Conservation (phyloP, 2,888 invertebrate genomes). For the Ichneumon xanthorius region DNA sequence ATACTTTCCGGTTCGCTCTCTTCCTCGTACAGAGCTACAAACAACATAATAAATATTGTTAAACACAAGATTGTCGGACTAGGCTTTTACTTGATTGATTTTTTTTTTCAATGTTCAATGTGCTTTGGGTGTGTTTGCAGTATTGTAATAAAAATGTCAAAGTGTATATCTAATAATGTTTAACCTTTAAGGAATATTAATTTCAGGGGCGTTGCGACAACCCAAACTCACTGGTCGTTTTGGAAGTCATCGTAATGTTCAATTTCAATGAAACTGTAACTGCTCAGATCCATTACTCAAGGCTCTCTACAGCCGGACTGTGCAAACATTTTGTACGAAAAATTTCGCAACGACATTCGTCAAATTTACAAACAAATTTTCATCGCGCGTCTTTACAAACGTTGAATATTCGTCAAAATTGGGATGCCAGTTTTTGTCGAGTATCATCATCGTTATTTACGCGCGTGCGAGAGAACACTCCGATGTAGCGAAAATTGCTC, state of each 20-base stretch:
- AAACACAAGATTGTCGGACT: background rate
- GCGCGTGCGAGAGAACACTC: slow-evolving; percentile 22
- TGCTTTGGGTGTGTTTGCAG: slow-evolving; percentile 19
- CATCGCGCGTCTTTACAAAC: slow-evolving; percentile 57
- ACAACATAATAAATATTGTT: slow-evolving; percentile 47
- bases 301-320: slow-evolving; percentile 61
- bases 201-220: background rate
- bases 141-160: background rate
- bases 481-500: slow-evolving; percentile 38
- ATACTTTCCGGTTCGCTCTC: slow-evolving; percentile 93
- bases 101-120: background rate
- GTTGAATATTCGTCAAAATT: slow-evolving; percentile 53
- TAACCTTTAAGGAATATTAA: slow-evolving; percentile 33
- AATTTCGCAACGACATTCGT: slow-evolving; percentile 29
- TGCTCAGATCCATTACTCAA: slow-evolving; percentile 81
- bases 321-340: slow-evolving; percentile 11
- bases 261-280: slow-evolving; percentile 68
- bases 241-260: slow-evolving; percentile 75
- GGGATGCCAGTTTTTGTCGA: slow-evolving; percentile 60
- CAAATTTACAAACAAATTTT: slow-evolving; percentile 47
- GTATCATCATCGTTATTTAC: slow-evolving; percentile 54
- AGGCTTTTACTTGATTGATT: background rate
- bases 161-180: background rate
- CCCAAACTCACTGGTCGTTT: slow-evolving; percentile 78
- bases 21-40: slow-evolving; percentile 95